phyloP scores from a whole-genome alignment of 2,888 invertebrate genomes.

The Tachina lurida region DNA sequence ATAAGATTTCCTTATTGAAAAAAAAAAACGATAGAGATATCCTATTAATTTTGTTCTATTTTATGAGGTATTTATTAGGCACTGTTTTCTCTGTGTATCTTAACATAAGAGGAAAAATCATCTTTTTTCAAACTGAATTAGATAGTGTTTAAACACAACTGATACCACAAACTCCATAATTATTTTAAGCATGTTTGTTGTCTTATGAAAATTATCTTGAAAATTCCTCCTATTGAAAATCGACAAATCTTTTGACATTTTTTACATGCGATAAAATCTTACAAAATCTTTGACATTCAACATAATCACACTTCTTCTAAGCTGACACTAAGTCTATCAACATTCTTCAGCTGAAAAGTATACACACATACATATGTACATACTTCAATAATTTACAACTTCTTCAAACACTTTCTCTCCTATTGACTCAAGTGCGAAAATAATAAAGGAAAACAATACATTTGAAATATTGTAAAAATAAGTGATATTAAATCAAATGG shows the following conservation, averaged over 20 bases:
- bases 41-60: too few species aligned
- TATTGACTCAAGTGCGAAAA: constrained; percentile 10
- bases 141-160: not conserved
- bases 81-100: too few species aligned
- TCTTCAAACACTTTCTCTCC: constrained; percentile 12
- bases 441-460: constrained; percentile 33
- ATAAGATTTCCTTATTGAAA: too few species aligned
- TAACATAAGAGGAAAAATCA: too few species aligned
- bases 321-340: constrained; percentile 68
- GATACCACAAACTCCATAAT: not conserved
- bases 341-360: constrained; percentile 15
- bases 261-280: constrained; percentile 55
- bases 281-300: constrained; percentile 49
- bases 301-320: constrained; percentile 62
- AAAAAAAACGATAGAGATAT: too few species aligned
- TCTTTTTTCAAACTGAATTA: too few species aligned
- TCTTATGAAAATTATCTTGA: constrained; percentile 15
- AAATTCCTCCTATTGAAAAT: constrained; percentile 30
- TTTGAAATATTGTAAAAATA: constrained; percentile 33
- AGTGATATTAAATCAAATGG: constrained; percentile 62
- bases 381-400: constrained; percentile 24
- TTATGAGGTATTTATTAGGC: too few species aligned
- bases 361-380: not conserved
- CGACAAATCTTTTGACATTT: constrained; percentile 44
- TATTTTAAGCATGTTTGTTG: not conserved